Evolutionary conservation across 2,888 invertebrate genomes (phyloP).

Genomic region (Maniola hyperantus): DNA sequence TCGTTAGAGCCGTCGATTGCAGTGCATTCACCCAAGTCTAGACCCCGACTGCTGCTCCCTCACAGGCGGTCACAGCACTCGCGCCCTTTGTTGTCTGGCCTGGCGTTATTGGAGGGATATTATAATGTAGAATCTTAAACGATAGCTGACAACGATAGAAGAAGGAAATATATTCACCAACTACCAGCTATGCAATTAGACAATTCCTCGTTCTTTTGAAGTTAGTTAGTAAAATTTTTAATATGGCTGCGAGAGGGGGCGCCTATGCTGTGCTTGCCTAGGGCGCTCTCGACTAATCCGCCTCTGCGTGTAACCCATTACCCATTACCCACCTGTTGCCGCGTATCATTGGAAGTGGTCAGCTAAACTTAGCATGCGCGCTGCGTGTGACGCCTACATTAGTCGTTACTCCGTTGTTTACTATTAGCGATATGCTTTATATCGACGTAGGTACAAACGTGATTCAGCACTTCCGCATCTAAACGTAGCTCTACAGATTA

Average conservation of each 20-base stretch:
- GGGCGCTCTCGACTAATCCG: no score
- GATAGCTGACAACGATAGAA: not conserved
- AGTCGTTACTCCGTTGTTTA: constrained; percentile 4
- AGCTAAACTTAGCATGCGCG: not conserved
- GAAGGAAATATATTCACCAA: no score
- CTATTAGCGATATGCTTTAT: not conserved
- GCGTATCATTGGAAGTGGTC: not conserved
- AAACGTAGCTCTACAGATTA: no score
- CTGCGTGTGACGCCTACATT: constrained; percentile 3
- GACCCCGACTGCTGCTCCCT: constrained; percentile 36
- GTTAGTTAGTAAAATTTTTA: no score
- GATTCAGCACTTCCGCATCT: not conserved
- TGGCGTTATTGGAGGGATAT: constrained; percentile 7
- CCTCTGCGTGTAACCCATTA: no score
- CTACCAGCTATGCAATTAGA: no score
- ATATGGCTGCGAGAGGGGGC: no score
- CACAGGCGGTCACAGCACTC: constrained; percentile 22
- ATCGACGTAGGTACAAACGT: not conserved
- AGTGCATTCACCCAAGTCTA: constrained; percentile 39
- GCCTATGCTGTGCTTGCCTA: no score
- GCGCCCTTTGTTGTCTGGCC: constrained; percentile 35
- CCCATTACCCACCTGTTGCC: not conserved
- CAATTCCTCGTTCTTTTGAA: no score
- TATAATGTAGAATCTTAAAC: constrained; percentile 3
- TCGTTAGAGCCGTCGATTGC: constrained; percentile 15